Evolutionary conservation across 2,888 invertebrate species (phyloP).

Genomic region (Andrena camellia): DNA sequence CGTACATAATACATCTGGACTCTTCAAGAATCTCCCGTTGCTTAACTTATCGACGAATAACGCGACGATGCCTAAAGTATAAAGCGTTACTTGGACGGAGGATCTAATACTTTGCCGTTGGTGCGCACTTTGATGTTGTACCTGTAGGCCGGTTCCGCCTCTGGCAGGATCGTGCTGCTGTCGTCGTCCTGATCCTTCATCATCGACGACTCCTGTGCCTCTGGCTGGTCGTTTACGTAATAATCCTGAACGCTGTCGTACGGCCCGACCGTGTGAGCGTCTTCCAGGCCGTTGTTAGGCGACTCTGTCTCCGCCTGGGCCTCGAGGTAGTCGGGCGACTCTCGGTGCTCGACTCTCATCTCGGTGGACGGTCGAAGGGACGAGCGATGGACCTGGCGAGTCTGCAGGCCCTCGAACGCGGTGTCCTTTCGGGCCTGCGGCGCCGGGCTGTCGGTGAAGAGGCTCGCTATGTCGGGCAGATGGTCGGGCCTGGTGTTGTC

Average conservation of each 20-base stretch:
- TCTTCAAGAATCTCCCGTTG: constrained; percentile 53
- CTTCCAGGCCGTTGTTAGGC: constrained; percentile 77
- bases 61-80: constrained; percentile 68
- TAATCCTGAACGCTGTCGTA: constrained; percentile 87
- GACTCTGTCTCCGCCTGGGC: constrained; percentile 69
- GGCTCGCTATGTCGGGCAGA: constrained; percentile 88
- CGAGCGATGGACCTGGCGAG: constrained; percentile 79
- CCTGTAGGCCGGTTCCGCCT: constrained; percentile 83
- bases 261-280: constrained; percentile 87
- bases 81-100: constrained; percentile 83
- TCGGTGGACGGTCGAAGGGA: constrained; percentile 70
- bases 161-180: constrained; percentile 82
- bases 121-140: constrained; percentile 84
- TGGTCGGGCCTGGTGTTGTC: constrained; percentile 85
- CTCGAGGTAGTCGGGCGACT: constrained; percentile 70
- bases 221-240: constrained; percentile 85
- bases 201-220: constrained; percentile 70
- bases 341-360: constrained; percentile 74
- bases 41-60: constrained; percentile 63
- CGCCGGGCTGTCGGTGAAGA: constrained; percentile 87
- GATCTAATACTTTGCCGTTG: constrained; percentile 84
- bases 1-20: constrained; percentile 54
- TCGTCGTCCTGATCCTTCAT: constrained; percentile 81
- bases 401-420: constrained; percentile 81
- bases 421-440: constrained; percentile 76